Conservation (phyloP, 2,888 invertebrate species). For the Branchipolynoe longqiensis region DNA sequence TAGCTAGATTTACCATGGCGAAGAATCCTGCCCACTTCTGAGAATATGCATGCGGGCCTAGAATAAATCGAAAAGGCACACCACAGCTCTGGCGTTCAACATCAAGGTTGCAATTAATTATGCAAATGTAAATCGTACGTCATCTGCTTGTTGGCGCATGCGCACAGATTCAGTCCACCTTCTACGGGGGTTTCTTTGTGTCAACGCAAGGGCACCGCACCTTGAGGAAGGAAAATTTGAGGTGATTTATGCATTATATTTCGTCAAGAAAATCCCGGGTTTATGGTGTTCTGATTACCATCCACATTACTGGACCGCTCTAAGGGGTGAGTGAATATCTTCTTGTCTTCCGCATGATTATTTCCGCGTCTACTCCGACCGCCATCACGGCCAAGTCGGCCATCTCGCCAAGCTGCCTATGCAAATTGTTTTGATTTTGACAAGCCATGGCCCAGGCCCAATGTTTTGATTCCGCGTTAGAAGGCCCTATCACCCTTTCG, state of each 20-base stretch:
- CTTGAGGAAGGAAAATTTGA: conserved; percentile 59
- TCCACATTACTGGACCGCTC: conserved; percentile 58
- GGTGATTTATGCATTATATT: conserved; percentile 60
- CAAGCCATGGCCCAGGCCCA: conserved; percentile 23
- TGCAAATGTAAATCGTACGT: conserved; percentile 59
- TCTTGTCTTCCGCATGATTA: background rate
- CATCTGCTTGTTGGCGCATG: conserved; percentile 56
- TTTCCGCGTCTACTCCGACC: conserved; percentile 8
- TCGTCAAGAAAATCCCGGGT: conserved; percentile 57
- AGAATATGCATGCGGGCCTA: background rate
- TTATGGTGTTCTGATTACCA: conserved; percentile 55
- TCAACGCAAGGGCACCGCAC: conserved; percentile 64
- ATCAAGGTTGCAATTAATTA: conserved; percentile 60
- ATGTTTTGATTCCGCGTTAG: conserved; percentile 18
- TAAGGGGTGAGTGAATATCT: conserved; percentile 59
- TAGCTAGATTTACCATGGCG: background rate
- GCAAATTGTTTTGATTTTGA: conserved; percentile 56
- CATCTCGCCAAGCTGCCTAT: conserved; percentile 6
- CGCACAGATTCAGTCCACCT: conserved; percentile 45
- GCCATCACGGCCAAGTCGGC: background rate
- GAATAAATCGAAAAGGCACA: background rate
- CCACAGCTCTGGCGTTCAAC: background rate
- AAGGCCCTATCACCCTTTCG: background rate
- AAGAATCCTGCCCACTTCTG: background rate
- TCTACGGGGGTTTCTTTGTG: conserved; percentile 62